phyloP scores from a whole-genome alignment of 2,113 vertebrate species.

The Pteruthius melanotis region DNA sequence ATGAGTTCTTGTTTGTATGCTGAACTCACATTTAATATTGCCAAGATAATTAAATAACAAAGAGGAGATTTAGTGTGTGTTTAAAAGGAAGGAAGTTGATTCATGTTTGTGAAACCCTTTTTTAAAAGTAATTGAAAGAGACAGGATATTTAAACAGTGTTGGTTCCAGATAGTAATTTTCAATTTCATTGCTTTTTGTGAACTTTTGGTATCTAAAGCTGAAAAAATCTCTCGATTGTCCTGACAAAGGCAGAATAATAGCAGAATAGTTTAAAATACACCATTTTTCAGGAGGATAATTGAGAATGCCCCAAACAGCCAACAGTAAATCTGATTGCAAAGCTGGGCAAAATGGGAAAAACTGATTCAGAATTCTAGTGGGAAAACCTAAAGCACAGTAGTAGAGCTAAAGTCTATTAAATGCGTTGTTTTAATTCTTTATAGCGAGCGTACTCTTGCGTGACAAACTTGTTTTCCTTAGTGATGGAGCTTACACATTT shows the following conservation, averaged over 20 bases:
- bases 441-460: not conserved
- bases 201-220: not conserved
- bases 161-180: not conserved
- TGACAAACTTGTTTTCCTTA: not conserved
- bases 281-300: rapidly evolving
- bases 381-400: not conserved
- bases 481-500: not conserved
- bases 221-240: not conserved
- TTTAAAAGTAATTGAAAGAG: not conserved
- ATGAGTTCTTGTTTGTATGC: not conserved
- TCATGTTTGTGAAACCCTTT: not conserved
- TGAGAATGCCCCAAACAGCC: not conserved
- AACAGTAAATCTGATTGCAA: not conserved
- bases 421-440: not conserved
- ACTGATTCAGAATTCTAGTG: not conserved
- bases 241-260: not conserved
- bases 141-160: not conserved
- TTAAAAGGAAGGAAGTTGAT: not conserved
- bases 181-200: not conserved
- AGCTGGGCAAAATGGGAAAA: not conserved
- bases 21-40: not conserved
- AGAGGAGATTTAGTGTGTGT: not conserved
- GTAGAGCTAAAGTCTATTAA: not conserved
- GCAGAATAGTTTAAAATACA: not conserved
- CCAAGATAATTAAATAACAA: not conserved